phyloP scores from a whole-genome alignment of 2,888 invertebrate genomes.

The Synergus umbraculus region DNA sequence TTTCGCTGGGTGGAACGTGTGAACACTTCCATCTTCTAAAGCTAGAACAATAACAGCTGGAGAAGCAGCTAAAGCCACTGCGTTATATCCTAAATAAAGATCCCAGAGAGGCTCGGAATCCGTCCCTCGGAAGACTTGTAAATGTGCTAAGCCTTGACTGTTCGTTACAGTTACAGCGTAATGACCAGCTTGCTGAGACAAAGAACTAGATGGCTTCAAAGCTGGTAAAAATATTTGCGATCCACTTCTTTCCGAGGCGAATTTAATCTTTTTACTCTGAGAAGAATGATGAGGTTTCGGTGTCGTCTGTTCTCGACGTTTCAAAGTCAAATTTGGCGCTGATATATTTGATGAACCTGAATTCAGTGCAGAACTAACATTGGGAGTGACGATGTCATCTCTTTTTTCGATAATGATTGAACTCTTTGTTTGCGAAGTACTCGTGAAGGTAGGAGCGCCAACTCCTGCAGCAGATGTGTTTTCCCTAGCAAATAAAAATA shows the following conservation, averaged over 20 bases:
- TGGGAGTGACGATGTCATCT: conserved; percentile 82
- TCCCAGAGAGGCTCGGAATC: conserved; percentile 73
- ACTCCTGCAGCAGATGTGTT: conserved; percentile 78
- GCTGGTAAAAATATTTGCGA: conserved; percentile 69
- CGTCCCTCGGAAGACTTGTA: conserved; percentile 74
- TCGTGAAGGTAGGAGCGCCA: conserved; percentile 84
- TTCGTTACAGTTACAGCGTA: conserved; percentile 74
- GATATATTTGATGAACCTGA: conserved; percentile 57
- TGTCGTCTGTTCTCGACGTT: conserved; percentile 68
- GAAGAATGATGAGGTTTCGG: conserved; percentile 59
- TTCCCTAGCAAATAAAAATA: conserved; percentile 63
- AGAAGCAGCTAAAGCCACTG: conserved; percentile 73
- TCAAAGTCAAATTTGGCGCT: conserved; percentile 65
- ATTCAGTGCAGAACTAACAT: conserved; percentile 71
- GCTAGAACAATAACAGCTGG: conserved; percentile 73
- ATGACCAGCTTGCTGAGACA: conserved; percentile 74
- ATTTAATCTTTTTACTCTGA: conserved; percentile 67
- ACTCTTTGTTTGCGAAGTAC: conserved; percentile 87
- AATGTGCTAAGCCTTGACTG: conserved; percentile 70
- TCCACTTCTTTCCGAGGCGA: conserved; percentile 65
- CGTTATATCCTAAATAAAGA: conserved; percentile 72
- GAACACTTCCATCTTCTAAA: conserved; percentile 72
- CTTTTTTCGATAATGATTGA: conserved; percentile 88
- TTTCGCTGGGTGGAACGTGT: conserved; percentile 72
- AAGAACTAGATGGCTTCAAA: conserved; percentile 68